Percentiles rank a stretch among this genome's conserved stretches.
These are phyloP conservation scores for Actias luna DNA, from an alignment of 2,888 invertebrate species.

Conservation along the genomic window DNA sequence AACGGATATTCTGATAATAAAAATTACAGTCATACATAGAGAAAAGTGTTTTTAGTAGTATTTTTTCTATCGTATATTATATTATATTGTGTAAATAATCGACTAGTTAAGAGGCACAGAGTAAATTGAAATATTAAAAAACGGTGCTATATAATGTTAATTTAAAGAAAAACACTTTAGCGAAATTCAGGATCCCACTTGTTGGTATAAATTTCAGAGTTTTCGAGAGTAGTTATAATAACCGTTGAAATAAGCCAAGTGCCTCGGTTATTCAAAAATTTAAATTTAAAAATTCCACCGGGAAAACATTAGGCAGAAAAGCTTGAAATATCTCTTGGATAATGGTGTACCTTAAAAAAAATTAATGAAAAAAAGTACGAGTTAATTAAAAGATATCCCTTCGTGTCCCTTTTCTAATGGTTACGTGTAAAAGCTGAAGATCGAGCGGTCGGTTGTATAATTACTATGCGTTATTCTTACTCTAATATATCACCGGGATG, in stretches of 20 bases:
- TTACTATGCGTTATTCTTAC: constrained; percentile 7
- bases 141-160: no score
- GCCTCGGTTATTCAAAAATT: background rate
- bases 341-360: background rate
- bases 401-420: constrained; percentile 9
- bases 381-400: constrained; percentile 11
- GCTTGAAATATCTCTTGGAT: background rate
- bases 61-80: no score
- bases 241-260: no score
- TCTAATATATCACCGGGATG: constrained; percentile 6
- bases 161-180: no score
- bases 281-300: background rate
- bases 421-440: constrained; percentile 10
- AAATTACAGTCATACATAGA: no score
- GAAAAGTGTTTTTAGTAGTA: no score
- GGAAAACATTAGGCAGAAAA: background rate
- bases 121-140: no score
- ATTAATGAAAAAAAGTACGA: constrained; percentile 9
- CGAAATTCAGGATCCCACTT: no score
- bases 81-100: no score
- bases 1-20: no score
- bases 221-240: background rate
- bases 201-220: background rate
- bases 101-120: no score
- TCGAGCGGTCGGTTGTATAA: constrained; percentile 12